Conservation (phyloP, 2,113 vertebrate species). For the Xyliphius kryptos region DNA sequence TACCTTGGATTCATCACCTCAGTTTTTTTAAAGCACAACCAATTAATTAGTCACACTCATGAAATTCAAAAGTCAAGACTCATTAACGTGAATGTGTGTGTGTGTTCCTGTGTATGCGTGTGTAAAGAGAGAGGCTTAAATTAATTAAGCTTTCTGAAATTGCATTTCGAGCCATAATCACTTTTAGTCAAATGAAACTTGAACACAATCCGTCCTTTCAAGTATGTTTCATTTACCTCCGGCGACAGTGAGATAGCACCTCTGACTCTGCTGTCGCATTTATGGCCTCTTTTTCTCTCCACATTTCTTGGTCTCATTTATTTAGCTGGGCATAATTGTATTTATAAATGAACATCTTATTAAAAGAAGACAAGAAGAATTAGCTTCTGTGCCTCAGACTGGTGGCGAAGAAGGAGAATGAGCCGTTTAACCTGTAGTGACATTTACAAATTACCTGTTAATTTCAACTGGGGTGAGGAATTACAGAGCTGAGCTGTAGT, state of each 20-base stretch:
- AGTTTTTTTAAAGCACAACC: conserved; percentile 53
- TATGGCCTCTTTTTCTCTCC: conserved; percentile 60
- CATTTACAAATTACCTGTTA: conserved; percentile 99
- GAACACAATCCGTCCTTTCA: conserved; percentile 82
- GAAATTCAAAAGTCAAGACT: conserved; percentile 69
- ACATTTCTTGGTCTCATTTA: conserved; percentile 97
- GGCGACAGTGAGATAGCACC: conserved; percentile 72
- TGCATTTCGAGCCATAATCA: conserved; percentile 87
- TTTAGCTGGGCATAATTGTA: conserved; percentile 97
- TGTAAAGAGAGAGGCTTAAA: conserved; percentile 64
- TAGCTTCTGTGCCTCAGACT: conserved; percentile 83
- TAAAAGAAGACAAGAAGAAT: conserved; percentile 98
- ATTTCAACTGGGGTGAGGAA: conserved; percentile 99
- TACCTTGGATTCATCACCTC: conserved; percentile 64
- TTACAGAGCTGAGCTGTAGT: conserved; percentile 93
- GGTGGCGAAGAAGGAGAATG: conserved; percentile 97
- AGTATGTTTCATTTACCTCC: conserved; percentile 81
- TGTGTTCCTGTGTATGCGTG: conserved; percentile 11
- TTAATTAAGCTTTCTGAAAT: conserved; percentile 88
- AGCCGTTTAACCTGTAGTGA: conserved; percentile 98
- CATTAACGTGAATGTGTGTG: conserved; percentile 65
- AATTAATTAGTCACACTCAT: conserved; percentile 72
- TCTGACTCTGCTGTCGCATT: conserved; percentile 76
- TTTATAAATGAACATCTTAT: conserved; percentile 99
- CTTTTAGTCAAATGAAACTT: conserved; percentile 86